Evolutionary conservation across 2,888 invertebrate genomes (phyloP).

Genomic region (Cheilosia grossa): DNA sequence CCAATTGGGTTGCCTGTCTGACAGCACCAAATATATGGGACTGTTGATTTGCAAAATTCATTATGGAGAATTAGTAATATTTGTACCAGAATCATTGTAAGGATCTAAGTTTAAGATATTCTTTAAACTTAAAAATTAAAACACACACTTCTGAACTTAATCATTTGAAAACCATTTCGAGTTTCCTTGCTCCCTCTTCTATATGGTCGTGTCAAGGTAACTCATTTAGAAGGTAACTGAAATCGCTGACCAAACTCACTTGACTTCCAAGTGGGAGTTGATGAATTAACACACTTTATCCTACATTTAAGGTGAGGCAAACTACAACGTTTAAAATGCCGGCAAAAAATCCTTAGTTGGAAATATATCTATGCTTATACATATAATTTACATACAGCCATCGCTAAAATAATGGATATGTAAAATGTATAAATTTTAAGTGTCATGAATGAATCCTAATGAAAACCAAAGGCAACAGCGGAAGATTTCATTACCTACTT

Average conservation of each 20-base stretch:
- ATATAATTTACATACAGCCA: background rate
- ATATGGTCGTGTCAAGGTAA: too few species aligned
- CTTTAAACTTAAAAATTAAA: too few species aligned
- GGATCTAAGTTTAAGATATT: too few species aligned
- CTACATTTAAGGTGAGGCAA: background rate
- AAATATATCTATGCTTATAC: background rate
- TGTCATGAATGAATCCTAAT: slow-evolving; percentile 72
- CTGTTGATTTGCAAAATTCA: too few species aligned
- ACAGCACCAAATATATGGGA: too few species aligned
- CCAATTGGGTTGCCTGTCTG: too few species aligned
- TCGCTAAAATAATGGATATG: slow-evolving; percentile 50
- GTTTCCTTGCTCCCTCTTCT: too few species aligned
- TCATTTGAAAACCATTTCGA: too few species aligned
- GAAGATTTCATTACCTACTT: slow-evolving; percentile 71
- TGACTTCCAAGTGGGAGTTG: background rate
- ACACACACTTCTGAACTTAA: too few species aligned
- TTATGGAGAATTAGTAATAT: too few species aligned
- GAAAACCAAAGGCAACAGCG: slow-evolving; percentile 68
- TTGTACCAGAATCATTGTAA: too few species aligned
- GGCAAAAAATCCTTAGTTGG: background rate
- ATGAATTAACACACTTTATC: background rate
- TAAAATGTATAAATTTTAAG: slow-evolving; percentile 69
- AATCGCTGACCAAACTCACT: background rate
- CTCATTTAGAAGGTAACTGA: too few species aligned
- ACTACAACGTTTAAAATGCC: background rate